Percentiles rank a stretch among this genome's conserved stretches.
phyloP scores from a whole-genome alignment of 2,888 invertebrate species.

The Ecliptopera silaceata region DNA sequence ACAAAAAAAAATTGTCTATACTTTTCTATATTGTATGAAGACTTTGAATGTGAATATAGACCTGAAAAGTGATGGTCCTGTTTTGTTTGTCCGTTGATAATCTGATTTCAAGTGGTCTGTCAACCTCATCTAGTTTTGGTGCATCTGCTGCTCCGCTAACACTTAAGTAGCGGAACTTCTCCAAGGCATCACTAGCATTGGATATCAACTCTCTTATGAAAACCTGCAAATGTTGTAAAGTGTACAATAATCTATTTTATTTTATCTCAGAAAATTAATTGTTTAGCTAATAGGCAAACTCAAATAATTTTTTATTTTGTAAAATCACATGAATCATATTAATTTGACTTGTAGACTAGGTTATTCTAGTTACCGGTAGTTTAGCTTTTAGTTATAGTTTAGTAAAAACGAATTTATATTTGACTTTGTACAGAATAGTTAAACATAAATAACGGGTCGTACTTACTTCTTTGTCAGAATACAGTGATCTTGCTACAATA shows the following conservation, averaged over 20 bases:
- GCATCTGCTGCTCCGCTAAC: constrained; percentile 82
- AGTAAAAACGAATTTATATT: too few species aligned
- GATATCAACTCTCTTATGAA: constrained; percentile 98
- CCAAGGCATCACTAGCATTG: constrained; percentile 98
- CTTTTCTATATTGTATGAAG: too few species aligned
- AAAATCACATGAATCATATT: too few species aligned
- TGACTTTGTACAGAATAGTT: too few species aligned
- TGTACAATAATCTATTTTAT: too few species aligned
- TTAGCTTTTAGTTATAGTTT: too few species aligned
- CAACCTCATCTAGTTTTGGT: constrained; percentile 79
- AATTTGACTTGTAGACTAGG: too few species aligned
- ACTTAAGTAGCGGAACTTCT: constrained; percentile 93
- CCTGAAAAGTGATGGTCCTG: constrained; percentile 93
- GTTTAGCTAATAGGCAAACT: too few species aligned
- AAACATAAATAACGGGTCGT: neutral
- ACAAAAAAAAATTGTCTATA: too few species aligned
- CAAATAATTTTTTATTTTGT: too few species aligned
- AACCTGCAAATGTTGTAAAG: constrained; percentile 82
- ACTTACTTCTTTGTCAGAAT: constrained; percentile 96
- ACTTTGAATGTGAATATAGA: constrained; percentile 49
- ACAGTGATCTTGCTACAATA: constrained; percentile 98
- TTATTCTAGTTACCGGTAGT: too few species aligned
- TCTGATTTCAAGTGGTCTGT: constrained; percentile 92
- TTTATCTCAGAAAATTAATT: neutral
- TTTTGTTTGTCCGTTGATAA: constrained; percentile 94